phyloP scores from a whole-genome alignment of 2,888 invertebrate genomes.

The Mechanitis messenoides region DNA sequence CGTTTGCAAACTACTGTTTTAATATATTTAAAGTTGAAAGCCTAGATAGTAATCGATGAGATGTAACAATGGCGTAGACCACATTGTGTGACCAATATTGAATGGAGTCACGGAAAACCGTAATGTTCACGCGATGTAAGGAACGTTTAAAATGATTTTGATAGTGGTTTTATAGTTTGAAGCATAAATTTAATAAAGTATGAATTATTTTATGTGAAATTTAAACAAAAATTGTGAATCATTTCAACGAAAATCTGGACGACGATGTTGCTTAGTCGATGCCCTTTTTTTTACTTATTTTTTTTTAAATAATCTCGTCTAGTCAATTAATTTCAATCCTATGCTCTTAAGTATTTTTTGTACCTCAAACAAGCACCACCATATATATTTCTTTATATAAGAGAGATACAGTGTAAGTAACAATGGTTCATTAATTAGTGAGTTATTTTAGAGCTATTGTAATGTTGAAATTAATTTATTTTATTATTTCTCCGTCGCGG shows the following conservation, averaged over 20 bases:
- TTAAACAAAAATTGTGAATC: neutral
- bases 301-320: no score
- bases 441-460: neutral
- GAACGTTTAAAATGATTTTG: slow-evolving; percentile 40
- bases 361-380: no score
- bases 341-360: no score
- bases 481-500: slow-evolving; percentile 32
- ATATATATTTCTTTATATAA: no score
- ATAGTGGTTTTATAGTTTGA: slow-evolving; percentile 8
- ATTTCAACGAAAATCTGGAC: no score
- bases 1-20: slow-evolving; percentile 7
- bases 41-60: slow-evolving; percentile 9
- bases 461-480: slow-evolving; percentile 26
- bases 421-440: neutral
- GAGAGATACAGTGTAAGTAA: no score
- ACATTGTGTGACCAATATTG: slow-evolving; percentile 27
- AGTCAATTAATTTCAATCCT: no score
- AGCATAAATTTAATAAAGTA: neutral
- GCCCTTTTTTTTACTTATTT: no score
- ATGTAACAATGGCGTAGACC: slow-evolving; percentile 17
- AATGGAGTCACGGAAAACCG: slow-evolving; percentile 29
- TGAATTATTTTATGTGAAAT: neutral
- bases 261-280: no score
- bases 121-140: slow-evolving; percentile 35
- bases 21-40: neutral